These are phyloP conservation scores for Periophthalmodon schlosseri DNA, from an alignment of 2,113 vertebrate species.

Conservation along the genomic window DNA sequence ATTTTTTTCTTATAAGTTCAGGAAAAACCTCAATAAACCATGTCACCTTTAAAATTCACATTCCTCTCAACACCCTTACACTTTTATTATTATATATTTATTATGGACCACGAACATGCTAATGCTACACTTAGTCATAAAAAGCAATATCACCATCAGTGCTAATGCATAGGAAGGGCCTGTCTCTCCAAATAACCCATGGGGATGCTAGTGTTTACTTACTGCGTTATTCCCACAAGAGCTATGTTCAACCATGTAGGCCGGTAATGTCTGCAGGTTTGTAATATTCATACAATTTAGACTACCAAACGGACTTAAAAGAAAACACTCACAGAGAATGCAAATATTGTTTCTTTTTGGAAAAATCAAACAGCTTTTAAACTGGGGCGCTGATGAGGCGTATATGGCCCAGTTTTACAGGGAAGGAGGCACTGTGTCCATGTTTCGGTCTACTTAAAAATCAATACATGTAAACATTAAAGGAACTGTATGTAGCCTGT, in stretches of 20 bases:
- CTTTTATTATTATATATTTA: background rate
- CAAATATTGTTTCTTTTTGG: constrained; percentile 1
- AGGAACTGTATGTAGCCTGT: no score
- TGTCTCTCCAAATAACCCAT: background rate
- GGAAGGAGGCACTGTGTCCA: no score
- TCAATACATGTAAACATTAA: no score
- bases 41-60: background rate
- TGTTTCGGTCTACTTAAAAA: no score
- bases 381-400: background rate
- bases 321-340: background rate
- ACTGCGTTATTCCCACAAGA: constrained; percentile 4
- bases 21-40: no score
- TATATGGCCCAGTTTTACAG: background rate
- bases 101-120: background rate
- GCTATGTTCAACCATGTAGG: background rate
- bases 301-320: background rate
- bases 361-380: background rate
- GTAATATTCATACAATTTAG: constrained; percentile 1
- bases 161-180: background rate
- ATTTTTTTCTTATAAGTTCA: no score
- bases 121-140: background rate
- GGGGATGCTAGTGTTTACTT: background rate
- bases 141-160: background rate
- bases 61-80: background rate
- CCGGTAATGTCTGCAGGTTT: background rate